phyloP scores from a whole-genome alignment of 2,113 vertebrate genomes.

The Psilopsiagon aymara region DNA sequence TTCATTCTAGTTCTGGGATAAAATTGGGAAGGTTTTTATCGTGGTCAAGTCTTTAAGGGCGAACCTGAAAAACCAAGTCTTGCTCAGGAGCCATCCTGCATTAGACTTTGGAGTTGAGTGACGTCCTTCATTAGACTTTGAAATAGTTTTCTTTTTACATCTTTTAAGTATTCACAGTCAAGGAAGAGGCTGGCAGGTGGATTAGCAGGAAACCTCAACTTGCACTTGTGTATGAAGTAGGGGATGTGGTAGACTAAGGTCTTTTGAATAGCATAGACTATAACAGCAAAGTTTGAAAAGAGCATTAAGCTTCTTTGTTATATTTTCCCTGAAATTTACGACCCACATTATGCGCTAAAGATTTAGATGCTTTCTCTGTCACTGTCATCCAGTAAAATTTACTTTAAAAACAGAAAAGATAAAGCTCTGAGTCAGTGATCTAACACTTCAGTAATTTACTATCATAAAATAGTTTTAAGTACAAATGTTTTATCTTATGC shows the following conservation, averaged over 20 bases:
- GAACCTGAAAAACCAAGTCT: neutral
- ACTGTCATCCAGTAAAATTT: constrained; percentile 60
- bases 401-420: constrained; percentile 38
- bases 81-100: neutral
- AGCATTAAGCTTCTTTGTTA: neutral
- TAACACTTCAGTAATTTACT: constrained; percentile 71
- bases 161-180: neutral
- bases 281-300: neutral
- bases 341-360: neutral
- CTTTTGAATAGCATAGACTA: neutral
- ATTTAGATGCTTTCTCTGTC: constrained; percentile 21
- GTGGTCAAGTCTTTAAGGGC: neutral
- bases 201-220: neutral
- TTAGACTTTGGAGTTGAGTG: neutral
- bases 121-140: neutral
- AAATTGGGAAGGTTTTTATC: neutral
- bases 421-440: constrained; percentile 57
- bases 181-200: neutral
- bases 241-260: neutral
- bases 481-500: constrained; percentile 61
- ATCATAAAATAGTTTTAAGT: constrained; percentile 67
- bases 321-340: neutral
- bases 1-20: neutral
- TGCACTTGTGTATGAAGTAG: neutral
- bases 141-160: neutral